Percentiles rank a stretch among this genome's conserved stretches.
phyloP scores from a whole-genome alignment of 2,888 invertebrate species.

The Anaspis maculata region DNA sequence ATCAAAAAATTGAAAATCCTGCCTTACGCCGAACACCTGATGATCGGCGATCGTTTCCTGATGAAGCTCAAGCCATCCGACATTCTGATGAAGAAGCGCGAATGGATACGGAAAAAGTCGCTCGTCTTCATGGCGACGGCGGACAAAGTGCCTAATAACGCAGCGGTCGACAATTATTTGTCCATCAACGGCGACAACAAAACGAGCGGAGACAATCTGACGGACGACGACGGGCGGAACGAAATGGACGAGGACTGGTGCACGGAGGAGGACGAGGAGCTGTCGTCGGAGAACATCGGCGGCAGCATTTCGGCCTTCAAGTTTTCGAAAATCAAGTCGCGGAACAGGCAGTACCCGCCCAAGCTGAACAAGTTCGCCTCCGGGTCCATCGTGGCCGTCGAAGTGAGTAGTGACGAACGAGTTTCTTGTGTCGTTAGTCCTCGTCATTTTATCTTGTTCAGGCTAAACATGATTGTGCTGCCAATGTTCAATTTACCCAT shows the following conservation, averaged over 20 bases:
- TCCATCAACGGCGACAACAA: conserved; percentile 17
- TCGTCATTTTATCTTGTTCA: no score
- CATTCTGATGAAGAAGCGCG: conserved; percentile 63
- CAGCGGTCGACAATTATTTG: conserved; percentile 19
- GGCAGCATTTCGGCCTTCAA: no score
- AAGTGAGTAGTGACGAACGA: no score
- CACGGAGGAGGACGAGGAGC: conserved; percentile 37
- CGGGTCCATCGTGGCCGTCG: conserved; percentile 35
- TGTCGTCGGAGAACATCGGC: conserved; percentile 1
- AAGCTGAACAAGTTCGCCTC: conserved; percentile 36
- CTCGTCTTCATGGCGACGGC: conserved; percentile 19
- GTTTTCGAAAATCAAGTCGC: conserved; percentile 17
- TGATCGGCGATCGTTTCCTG: conserved; percentile 83
- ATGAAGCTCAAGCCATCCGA: conserved; percentile 71
- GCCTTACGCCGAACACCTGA: conserved; percentile 57
- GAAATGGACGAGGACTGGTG: conserved; percentile 39
- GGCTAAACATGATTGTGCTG: no score
- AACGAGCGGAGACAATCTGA: conserved; percentile 3
- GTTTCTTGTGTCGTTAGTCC: no score
- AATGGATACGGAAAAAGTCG: conserved; percentile 63
- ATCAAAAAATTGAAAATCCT: conserved; percentile 71
- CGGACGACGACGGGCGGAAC: conserved; percentile 12
- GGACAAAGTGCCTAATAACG: conserved; percentile 27
- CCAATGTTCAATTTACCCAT: no score
- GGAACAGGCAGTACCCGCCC: no score